Percentiles rank a stretch among this genome's conserved stretches.
phyloP scores from a whole-genome alignment of 2,888 invertebrate genomes.

The Lymantria dispar region DNA sequence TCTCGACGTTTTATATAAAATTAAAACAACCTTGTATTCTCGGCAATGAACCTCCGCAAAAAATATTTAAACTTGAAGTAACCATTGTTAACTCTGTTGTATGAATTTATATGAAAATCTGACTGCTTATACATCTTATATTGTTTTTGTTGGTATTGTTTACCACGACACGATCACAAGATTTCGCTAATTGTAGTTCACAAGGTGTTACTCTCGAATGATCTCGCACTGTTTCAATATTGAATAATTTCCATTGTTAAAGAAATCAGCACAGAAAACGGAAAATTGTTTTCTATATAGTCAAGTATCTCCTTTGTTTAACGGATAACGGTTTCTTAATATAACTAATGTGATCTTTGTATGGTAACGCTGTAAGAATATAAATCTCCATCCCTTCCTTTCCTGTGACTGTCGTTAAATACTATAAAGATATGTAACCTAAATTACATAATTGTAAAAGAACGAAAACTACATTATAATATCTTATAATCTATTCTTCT shows the following conservation, averaged over 20 bases:
- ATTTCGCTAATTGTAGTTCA: slow-evolving; percentile 55
- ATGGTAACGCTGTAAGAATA: too few species aligned
- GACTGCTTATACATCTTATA: slow-evolving; percentile 18
- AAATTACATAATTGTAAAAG: too few species aligned
- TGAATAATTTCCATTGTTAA: slow-evolving; percentile 54
- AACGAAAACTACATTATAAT: too few species aligned
- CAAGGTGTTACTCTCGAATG: slow-evolving; percentile 37
- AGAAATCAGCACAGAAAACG: slow-evolving; percentile 29
- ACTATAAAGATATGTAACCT: too few species aligned
- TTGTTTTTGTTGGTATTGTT: slow-evolving; percentile 44
- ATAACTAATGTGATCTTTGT: too few species aligned
- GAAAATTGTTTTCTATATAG: slow-evolving; percentile 20
- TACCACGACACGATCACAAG: slow-evolving; percentile 47
- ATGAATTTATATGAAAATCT: slow-evolving; percentile 29
- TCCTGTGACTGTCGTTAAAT: too few species aligned
- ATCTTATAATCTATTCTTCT: too few species aligned
- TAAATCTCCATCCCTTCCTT: too few species aligned
- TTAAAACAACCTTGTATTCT: slow-evolving; percentile 47
- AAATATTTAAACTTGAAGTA: slow-evolving; percentile 32
- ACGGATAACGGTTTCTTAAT: slow-evolving; percentile 28
- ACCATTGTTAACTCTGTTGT: slow-evolving; percentile 38
- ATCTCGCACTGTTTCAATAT: slow-evolving; percentile 44
- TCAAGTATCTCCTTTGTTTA: slow-evolving; percentile 16
- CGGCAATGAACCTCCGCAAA: slow-evolving; percentile 48
- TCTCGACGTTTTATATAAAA: slow-evolving; percentile 41